Base-by-base conservation (phyloP, 2,113 vertebrate genomes). In the Pseudopodoces humilis region DNA sequence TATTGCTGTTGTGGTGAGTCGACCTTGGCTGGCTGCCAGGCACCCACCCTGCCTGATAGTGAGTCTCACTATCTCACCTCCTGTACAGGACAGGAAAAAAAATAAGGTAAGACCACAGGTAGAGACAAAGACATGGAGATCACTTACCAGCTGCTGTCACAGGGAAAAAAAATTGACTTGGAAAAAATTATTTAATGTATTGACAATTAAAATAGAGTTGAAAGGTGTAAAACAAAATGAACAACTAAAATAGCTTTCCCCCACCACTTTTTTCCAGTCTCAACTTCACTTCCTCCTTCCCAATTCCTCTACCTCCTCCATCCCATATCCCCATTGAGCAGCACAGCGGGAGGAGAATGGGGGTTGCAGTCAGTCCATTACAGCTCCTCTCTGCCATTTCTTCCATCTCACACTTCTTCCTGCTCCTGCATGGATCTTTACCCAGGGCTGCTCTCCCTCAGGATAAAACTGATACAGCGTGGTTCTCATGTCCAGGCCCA, bases 261-360 rank as follows among this genome's bases (percentile, higher is more conserved):
- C 2, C 23, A 5, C 7, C 0, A 3, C 10, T 63, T 68, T 53
- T 43, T 71, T 33, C 15, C 27, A 52, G 33, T 23, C 13, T 82
- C 33, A 72, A 15, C 6, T 68, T 80, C 31, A 41, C 7, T 76
- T 88, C 31, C 90, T 20, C 24, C 16, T 82, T 71, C 31, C 18
- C n/a, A 43, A 5, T 14, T 69, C 7, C 18, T 75, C 31, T 31
- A n/a, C 28, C 13, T 50, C 16, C 28, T 47, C 11, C 19, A 24
- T 50, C 39, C 28, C 18, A 21, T 17, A 13, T 81, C 21, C 39
- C 15, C 27, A 52, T 1, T 0, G 1, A 68, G 62, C 53, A 90
- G 35, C 0, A 0, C 6, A 13, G 19, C 11, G 11, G 6, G 4
- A 28, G 18, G 15, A 35, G 33, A 68, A 52, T 15, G 11, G 9